Percentiles rank a stretch among this genome's conserved stretches.
These are phyloP conservation scores for Parazoanthus darwini DNA, from an alignment of 92 coral and sea anemone genomes.

Conservation along the genomic window DNA sequence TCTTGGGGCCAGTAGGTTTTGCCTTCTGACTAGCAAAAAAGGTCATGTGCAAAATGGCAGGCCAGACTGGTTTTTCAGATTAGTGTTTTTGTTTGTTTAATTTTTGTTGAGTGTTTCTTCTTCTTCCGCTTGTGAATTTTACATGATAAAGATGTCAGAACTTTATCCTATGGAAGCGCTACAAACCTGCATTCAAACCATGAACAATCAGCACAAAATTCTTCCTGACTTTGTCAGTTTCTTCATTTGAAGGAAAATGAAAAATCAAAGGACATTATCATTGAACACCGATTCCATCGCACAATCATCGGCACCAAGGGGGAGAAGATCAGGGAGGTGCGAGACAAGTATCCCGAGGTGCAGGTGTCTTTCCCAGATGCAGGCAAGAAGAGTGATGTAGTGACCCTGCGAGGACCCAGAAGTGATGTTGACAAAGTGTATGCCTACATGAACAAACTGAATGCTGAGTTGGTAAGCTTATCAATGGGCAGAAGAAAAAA, in stretches of 20 bases:
- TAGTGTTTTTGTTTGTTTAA: too few species aligned
- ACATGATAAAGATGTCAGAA: too few species aligned
- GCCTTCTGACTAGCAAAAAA: too few species aligned
- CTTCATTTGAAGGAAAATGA: conserved; percentile 78
- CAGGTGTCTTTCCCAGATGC: conserved; percentile 98
- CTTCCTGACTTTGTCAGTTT: too few species aligned
- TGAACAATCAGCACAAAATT: too few species aligned
- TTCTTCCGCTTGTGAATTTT: too few species aligned
- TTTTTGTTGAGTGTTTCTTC: too few species aligned
- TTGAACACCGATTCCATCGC: conserved; percentile 94
- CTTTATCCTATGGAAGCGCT: too few species aligned
- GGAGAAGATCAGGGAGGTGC: conserved; percentile 89
- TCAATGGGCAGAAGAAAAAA: background rate
- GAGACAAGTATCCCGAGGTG: conserved; percentile 91
- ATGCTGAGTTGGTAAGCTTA: conserved; percentile 83
- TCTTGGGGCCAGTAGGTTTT: too few species aligned
- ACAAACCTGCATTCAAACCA: too few species aligned
- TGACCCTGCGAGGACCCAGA: conserved; percentile 92
- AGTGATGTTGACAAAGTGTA: conserved; percentile 91
- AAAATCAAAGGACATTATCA: conserved; percentile 88
- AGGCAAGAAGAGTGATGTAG: conserved; percentile 81
- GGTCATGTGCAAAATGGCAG: too few species aligned
- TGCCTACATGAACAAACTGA: conserved; percentile 87
- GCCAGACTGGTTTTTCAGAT: too few species aligned
- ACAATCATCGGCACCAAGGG: conserved; percentile 95